Base-by-base conservation (phyloP, 2,888 invertebrate genomes). In the Campopleginae sp. region DNA sequence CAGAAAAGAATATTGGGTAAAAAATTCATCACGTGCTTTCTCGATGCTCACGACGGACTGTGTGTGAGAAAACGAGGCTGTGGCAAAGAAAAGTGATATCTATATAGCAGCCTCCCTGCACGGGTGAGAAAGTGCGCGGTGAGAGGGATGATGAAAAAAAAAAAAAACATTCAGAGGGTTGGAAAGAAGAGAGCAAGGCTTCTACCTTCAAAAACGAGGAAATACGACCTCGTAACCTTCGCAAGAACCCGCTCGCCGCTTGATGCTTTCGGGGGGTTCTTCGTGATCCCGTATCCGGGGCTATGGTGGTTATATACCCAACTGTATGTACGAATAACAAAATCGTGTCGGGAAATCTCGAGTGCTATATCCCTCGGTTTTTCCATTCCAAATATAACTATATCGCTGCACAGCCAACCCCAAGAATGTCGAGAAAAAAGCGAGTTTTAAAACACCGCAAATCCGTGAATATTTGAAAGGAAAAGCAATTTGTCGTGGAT, bases 221-320 rank as follows among this genome's bases (percentile, higher is more conserved):
- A 71, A 85, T 85, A 85, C 81, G 85, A 85, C 71, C 78, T 82
- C 81, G 85, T 85, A 85, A 85, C 70, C 78, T 82, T 79, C 79
- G 75, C 63, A 70, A 79, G 75, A 82, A 81, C 85, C 65, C 85
- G 75, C 81, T 48, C 78, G 46, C 46, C 71, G 54, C 70, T 85
- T 82, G 81, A 82, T 85, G 74, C 79, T 79, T 82, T 79, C 74
- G 31, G 75, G 27, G 74, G 85, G 78, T 38, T 38, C 70, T 78
- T 63, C 77, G 54, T 61, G 74, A 58, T 44, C 58, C 70, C 70
- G 63, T 79, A 78, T 68, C 63, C 82, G 74, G 48, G 74, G 48
- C 68, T 71, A 63, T 27, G 42, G 48, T 68, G 38, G 38, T 38
- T 38, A 38, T 72, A 63, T 71, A 65, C 33, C 19, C 27, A 42